Percentiles rank a stretch among this genome's conserved stretches.
phyloP scores from a whole-genome alignment of 92 coral and sea anemone genomes.

The Palythoa grandis region DNA sequence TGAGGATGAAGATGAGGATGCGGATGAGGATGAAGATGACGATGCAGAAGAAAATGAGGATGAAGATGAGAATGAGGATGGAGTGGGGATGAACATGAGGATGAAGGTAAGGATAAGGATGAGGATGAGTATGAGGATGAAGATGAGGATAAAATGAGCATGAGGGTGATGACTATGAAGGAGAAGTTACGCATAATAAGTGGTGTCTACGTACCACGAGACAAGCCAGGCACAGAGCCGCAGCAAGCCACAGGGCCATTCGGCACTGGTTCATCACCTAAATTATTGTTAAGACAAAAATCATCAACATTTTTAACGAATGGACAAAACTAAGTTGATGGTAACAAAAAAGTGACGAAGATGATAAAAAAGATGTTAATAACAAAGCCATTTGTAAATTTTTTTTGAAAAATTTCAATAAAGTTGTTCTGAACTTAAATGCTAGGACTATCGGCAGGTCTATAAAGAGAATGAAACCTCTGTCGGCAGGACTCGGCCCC shows the following conservation, averaged over 20 bases:
- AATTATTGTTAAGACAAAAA: slow-evolving; percentile 18
- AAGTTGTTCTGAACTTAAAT: no score
- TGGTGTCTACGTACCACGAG: slow-evolving; percentile 69
- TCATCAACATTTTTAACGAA: not conserved
- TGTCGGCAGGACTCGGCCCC: no score
- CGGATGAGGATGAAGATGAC: not conserved
- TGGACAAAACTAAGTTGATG: not conserved
- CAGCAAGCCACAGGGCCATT: slow-evolving; percentile 71
- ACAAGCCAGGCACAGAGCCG: slow-evolving; percentile 77
- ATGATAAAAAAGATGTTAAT: no score
- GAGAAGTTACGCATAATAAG: not conserved
- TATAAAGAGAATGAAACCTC: no score
- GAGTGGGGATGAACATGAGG: no score
- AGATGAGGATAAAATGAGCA: not conserved
- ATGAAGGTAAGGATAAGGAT: not conserved
- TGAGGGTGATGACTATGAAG: not conserved
- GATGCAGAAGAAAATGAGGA: not conserved
- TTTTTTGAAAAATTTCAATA: no score
- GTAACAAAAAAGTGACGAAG: no score
- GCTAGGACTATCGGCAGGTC: no score
- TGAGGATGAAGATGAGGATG: no score
- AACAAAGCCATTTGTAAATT: no score
- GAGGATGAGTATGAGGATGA: not conserved
- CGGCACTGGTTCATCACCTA: slow-evolving; percentile 82
- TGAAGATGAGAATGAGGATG: not conserved